These are phyloP conservation scores for Allochrocebus solatus DNA, from an alignment of 2,797 vertebrate species.

Conservation along the genomic window DNA sequence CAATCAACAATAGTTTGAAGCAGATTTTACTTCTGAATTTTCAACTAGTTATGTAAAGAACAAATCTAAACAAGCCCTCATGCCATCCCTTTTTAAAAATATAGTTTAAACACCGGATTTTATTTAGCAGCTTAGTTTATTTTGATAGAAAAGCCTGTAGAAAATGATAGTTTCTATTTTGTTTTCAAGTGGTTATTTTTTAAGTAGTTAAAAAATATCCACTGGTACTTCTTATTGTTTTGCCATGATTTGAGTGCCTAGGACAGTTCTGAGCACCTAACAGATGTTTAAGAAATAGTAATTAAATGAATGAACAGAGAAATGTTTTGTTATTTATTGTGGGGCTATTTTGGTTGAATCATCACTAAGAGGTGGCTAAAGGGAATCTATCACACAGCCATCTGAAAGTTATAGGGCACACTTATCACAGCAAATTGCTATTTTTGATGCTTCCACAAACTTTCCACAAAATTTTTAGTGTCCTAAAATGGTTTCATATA, in stretches of 20 bases:
- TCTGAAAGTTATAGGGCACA: constrained; percentile 34
- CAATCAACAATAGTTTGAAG: not conserved
- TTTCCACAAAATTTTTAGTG: constrained; percentile 7
- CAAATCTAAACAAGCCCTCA: constrained; percentile 7
- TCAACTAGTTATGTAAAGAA: not conserved
- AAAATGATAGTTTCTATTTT: constrained; percentile 3
- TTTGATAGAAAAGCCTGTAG: not conserved
- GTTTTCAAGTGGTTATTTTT: constrained; percentile 35
- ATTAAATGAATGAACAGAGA: constrained; percentile 27
- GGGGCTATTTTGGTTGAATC: not conserved
- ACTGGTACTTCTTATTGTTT: not conserved
- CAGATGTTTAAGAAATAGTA: constrained; percentile 10
- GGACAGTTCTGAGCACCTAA: not conserved
- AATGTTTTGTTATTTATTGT: constrained; percentile 29
- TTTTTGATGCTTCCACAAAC: not conserved
- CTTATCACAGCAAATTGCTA: not conserved
- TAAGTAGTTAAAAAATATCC: not conserved
- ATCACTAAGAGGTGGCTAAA: constrained; percentile 18
- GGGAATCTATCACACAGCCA: not conserved
- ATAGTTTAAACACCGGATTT: not conserved
- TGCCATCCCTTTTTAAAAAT: not conserved
- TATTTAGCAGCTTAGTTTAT: not conserved
- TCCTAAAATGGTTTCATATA: not conserved
- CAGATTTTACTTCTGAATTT: not conserved
- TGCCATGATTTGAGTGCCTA: not conserved